Evolutionary conservation across 2,888 invertebrate species (phyloP).

Genomic region (Girardia tigrina): DNA sequence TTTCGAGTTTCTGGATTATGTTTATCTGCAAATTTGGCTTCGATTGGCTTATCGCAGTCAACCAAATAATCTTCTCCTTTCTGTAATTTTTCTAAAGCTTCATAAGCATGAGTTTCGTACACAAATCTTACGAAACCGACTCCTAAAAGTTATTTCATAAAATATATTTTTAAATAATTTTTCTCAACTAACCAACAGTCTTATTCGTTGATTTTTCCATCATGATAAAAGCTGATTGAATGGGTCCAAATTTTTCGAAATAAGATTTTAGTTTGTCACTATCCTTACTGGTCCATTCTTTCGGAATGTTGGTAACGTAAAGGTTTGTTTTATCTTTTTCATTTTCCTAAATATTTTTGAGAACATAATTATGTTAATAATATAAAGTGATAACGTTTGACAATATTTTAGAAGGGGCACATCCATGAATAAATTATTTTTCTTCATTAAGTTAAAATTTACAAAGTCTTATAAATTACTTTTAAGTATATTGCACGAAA

Average conservation of each 20-base stretch:
- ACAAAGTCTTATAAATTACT: no score
- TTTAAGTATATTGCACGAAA: no score
- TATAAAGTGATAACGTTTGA: no score
- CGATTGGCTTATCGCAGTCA: slow-evolving; percentile 8
- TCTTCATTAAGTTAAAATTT: no score
- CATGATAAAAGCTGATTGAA: slow-evolving; percentile 37
- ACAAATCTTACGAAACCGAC: slow-evolving; percentile 33
- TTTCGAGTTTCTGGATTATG: slow-evolving; percentile 33
- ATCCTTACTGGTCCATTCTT: slow-evolving; percentile 33
- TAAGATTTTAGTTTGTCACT: slow-evolving; percentile 34
- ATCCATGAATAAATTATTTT: no score
- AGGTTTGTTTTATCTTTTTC: slow-evolving; percentile 36
- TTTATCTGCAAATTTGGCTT: slow-evolving; percentile 34
- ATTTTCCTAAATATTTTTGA: slow-evolving; percentile 33
- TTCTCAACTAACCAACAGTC: slow-evolving; percentile 17
- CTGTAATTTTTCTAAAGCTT: slow-evolving; percentile 24
- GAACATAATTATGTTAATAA: no score
- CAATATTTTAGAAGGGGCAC: no score
- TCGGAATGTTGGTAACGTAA: slow-evolving; percentile 35
- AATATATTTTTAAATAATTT: neutral
- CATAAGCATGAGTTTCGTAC: slow-evolving; percentile 29
- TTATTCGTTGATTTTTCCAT: slow-evolving; percentile 32
- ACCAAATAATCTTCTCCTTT: neutral
- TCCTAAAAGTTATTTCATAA: no score
- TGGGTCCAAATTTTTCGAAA: slow-evolving; percentile 31